A percentile compares a stretch with the other conserved stretches of the same genome.
Evolutionary conservation across 2,113 vertebrate species (phyloP).

Genomic region (Tachysurus vachellii): DNA sequence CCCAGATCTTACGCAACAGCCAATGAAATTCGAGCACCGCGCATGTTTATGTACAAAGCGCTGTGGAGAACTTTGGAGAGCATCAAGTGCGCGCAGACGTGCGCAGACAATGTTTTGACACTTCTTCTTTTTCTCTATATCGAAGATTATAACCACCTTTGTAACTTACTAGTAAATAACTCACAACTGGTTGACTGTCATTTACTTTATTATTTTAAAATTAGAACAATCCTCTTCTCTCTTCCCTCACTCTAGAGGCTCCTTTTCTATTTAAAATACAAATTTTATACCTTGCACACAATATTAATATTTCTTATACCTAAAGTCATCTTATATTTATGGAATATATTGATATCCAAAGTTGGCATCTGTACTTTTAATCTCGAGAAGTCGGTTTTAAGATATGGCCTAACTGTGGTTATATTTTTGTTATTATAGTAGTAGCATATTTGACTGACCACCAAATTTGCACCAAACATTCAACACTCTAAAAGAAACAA

Average conservation of each 20-base stretch:
- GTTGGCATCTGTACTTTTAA: neutral
- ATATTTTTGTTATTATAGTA: neutral
- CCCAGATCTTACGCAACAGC: slow-evolving; percentile 33
- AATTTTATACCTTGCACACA: neutral
- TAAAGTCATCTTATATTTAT: too few species aligned
- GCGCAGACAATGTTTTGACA: slow-evolving; percentile 7
- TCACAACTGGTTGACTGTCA: neutral
- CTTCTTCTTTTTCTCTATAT: neutral
- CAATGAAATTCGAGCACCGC: slow-evolving; percentile 34
- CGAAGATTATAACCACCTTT: neutral
- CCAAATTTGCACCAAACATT: neutral
- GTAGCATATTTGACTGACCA: neutral
- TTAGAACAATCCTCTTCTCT: neutral
- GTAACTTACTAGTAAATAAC: neutral
- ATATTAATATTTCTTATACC: too few species aligned
- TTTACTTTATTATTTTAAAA: neutral
- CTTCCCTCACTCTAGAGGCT: neutral
- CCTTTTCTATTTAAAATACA: neutral
- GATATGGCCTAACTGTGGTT: too few species aligned
- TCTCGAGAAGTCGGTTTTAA: neutral
- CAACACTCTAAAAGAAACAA: neutral
- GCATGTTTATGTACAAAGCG: slow-evolving; percentile 19
- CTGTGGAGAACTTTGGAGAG: neutral
- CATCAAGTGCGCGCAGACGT: slow-evolving; percentile 38
- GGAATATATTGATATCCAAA: neutral